Evolutionary conservation across 2,113 vertebrate species (phyloP), one percentile per base, ranked within the genome.

Genomic region (Boulengeromyrus knoepffleri): DNA sequence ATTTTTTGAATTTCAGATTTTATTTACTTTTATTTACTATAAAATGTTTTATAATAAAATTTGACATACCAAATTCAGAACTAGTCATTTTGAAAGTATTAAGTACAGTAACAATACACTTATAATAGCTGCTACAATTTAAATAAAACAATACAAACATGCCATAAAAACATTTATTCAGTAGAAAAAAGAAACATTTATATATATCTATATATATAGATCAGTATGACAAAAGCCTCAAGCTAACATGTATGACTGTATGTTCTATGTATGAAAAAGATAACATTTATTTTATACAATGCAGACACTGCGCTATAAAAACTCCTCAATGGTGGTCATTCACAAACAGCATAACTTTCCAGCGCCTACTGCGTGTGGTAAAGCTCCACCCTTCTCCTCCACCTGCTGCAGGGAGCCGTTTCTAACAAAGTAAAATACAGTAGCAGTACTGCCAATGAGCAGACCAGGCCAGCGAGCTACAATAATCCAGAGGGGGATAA

Each of bases 161-260:
- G 36, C 74, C 74, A 84, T 9, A 85, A 56, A 89, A n/a, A 89
- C 88, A 89, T 89, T 89, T 89, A 83, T 83, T 88, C 45, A 49
- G 49, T 47, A 52, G 17, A 58, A 88, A 80, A 49, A 8, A 39
- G 13, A 89, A 49, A 17, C 50, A 31, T 49, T 45, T 36, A 24
- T 84, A 56, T 39, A 89, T 42, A 24, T 58, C 0, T 58, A 49
- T 17, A 87, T 6, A 87, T 15, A 66, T 66, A 27, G 7, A n/a
- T 66, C n/a, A n/a, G 58, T 66, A 77, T 15, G 36, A 19, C 1
- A 0, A 70, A 70, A 27, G 62, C 62, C 9, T 70, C 27, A 10
- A 77, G 70, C 66, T 36, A 17, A 77, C 31, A 19, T 77, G 15
- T 77, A 19, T 1, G 2, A 39, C 36, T 19, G 70, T 19, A 70